Percentiles rank a stretch among this genome's conserved stretches.
Conservation (phyloP, 2,888 invertebrate genomes). For the Cerceris ruficornis region DNA sequence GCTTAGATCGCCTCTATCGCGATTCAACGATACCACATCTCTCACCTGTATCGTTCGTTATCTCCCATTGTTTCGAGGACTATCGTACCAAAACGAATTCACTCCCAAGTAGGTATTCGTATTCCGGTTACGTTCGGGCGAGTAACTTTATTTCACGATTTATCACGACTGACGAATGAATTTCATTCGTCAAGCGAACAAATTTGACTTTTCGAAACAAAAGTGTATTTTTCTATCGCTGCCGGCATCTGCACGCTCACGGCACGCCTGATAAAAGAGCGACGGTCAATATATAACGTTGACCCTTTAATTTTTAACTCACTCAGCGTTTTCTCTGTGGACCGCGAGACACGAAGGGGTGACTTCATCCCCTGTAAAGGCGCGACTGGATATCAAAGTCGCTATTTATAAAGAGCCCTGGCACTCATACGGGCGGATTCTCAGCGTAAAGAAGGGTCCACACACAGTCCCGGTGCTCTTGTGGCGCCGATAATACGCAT, state of each 20-base stretch:
- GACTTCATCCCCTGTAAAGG: conserved; percentile 70
- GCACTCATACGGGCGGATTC: conserved; percentile 33
- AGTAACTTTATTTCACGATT: not conserved
- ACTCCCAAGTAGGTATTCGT: too few relatives aligned
- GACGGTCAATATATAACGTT: conserved; percentile 67
- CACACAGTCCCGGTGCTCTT: conserved; percentile 24
- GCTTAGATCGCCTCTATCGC: too few relatives aligned
- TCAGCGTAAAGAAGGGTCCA: conserved; percentile 38
- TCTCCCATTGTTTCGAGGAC: not conserved
- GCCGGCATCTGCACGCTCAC: conserved; percentile 49
- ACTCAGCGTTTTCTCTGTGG: conserved; percentile 56
- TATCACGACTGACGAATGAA: not conserved
- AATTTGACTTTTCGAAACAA: conserved; percentile 5
- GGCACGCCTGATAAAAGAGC: conserved; percentile 59
- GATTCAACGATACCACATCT: too few relatives aligned
- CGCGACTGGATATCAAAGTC: conserved; percentile 79
- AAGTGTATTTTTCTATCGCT: conserved; percentile 34
- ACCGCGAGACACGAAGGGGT: conserved; percentile 65
- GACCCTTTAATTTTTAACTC: conserved; percentile 77
- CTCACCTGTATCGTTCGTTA: too few relatives aligned
- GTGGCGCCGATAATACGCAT: conserved; percentile 62
- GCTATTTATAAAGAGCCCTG: conserved; percentile 77
- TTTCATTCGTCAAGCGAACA: conserved; percentile 20
- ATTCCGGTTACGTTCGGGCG: too few relatives aligned
- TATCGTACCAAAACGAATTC: too few relatives aligned